Base-by-base conservation (phyloP, 2,113 vertebrate species). In the Rhynchomys soricoides region DNA sequence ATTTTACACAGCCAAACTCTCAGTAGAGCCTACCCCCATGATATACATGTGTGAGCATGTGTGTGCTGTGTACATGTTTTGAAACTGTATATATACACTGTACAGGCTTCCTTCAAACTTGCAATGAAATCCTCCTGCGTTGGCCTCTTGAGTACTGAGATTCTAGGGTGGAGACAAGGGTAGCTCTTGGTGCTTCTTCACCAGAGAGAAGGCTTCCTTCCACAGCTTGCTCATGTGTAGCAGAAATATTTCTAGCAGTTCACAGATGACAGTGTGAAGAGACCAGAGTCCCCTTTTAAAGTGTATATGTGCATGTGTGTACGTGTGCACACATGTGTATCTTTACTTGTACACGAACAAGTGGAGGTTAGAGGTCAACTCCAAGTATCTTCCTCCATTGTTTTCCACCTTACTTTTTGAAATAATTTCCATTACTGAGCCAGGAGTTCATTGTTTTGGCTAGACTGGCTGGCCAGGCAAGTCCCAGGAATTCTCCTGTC, bases 201-300 rank as follows among this genome's bases (percentile, higher is more conserved):
- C 66, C 22, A 1, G 31, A 75, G 83, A 95, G 52, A 59, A 77
- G 71, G 16, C 66, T 85, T 86, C 57, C 9, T 5, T 82, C 86
- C 31, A 16, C 79, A 52, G 96, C 96, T 78, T 48, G 55, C 24
- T 0, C 0, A 31, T 11, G 55, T 29, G 26, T 2, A 66, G 37
- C 59, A 34, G 77, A 21, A 24, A 34, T 0, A 0, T 45, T 89
- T 95, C 81, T 59, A 3, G 1, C 0, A 1, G 8, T 12, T 70
- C 85, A 70, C 0, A 0, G 81, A 34, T 40, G 4, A 4, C 34
- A 16, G 2, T 40, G 48, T 96, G 82, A 91, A 71, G 73, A 74
- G 0, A 55, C 3, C 68, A 5, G 52, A 81, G 78, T 3, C 31
- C 21, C 17, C 34, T n/a, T 55, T 57, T 55, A 19, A 77, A 48